Evolutionary conservation across 1,140 invertebrate species (phyloP), one percentile per base, ranked within the genome.

Genomic region (Phenacoccus solenopsis): DNA sequence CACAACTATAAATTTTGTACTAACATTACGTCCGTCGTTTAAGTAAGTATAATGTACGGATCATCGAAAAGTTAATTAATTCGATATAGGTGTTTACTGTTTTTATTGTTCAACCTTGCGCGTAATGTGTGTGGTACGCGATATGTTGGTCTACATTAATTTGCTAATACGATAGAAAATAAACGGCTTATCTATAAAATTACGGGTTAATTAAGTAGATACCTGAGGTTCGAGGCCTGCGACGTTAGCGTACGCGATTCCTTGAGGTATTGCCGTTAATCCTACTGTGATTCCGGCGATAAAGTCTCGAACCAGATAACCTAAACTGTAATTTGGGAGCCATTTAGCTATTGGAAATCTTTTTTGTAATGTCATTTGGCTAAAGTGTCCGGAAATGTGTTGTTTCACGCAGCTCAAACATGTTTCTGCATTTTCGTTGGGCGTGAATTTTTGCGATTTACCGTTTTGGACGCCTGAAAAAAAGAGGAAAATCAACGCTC

Each of bases 221-320:
- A 90, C 87, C 82, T 88, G 84, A 25, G 87, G 85, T 73, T 83
- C 83, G 25, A 91, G 80, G 71, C 87, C 86, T 1, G 89, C 89
- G 64, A 92, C 79, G 69, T 85, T 84, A 28, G 89, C 88, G 76
- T 91, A 91, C 1, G 89, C 89, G 70, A 91, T 86, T 10, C 87
- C 87, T 81, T 92, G 87, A 1, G 88, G 88, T 74, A 89, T 84
- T 24, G 82, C 76, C 1, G 82, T 83, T 10, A 83, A 72, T 67
- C 80, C 80, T 7, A 84, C 79, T 1, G 85, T 86, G 30, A 86
- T 68, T n/a, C 85, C 85, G 27, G 85, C 84, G 21, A 83, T 78
- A 30, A 81, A 72, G 75, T 84, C 83, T 9, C 79, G 76, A 24
- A 82, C 21, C 10, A 80, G 74, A 71, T 79, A 78, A 3, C 74